Evolutionary conservation across 2,797 vertebrate genomes (phyloP).

Genomic region (Chiloscyllium punctatum): DNA sequence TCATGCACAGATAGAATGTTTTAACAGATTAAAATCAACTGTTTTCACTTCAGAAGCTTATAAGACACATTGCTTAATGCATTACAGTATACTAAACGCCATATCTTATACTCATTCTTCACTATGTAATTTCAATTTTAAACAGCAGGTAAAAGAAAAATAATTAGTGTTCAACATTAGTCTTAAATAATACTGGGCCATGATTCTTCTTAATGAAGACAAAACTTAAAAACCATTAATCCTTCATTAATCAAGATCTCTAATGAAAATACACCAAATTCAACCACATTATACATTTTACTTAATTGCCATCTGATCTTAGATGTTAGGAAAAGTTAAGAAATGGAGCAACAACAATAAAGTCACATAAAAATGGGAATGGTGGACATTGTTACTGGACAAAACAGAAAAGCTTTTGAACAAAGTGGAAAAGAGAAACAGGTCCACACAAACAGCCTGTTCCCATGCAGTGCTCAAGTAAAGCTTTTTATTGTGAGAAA

Average conservation of each 20-base stretch:
- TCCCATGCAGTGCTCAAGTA: background rate
- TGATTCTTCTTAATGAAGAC: background rate
- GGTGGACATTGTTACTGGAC: background rate
- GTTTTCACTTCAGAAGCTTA: background rate
- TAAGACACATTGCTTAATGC: background rate
- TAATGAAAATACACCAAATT: background rate
- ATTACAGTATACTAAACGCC: background rate
- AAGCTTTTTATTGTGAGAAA: background rate
- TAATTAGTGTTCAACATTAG: too few species aligned
- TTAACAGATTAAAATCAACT: background rate
- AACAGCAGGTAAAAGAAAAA: background rate
- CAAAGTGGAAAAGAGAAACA: background rate
- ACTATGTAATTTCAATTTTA: background rate
- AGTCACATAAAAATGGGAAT: background rate
- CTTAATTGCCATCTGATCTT: background rate
- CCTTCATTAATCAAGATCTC: background rate
- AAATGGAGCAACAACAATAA: background rate
- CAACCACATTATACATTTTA: background rate
- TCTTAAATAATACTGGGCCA: background rate
- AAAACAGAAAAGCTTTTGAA: background rate
- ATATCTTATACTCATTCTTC: background rate
- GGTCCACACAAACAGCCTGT: background rate
- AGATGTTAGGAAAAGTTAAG: background rate
- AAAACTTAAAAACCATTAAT: constrained; percentile 5
- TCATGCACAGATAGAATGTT: background rate